Conservation (phyloP, 2,888 invertebrate genomes). For the Ophion ventricosus region DNA sequence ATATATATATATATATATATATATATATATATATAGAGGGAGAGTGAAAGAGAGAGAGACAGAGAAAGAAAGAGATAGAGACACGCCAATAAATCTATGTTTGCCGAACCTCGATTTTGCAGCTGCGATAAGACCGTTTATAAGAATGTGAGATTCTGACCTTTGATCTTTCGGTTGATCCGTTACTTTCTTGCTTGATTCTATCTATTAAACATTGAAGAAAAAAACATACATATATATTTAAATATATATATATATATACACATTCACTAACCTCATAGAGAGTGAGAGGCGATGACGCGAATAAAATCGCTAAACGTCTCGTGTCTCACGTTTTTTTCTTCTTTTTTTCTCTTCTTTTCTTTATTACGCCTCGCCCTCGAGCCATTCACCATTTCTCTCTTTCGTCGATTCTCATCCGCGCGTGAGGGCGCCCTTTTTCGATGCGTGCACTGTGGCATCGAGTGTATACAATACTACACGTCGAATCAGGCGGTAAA, state of each 20-base stretch:
- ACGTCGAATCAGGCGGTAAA: not conserved
- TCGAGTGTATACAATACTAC: not conserved
- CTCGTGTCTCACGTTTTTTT: slow-evolving; percentile 40
- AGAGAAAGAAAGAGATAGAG: too few relatives aligned
- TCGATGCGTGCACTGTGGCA: slow-evolving; percentile 20
- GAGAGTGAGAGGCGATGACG: slow-evolving; percentile 51
- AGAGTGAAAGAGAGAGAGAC: not conserved
- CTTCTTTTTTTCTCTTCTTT: not conserved
- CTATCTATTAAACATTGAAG: slow-evolving; percentile 22
- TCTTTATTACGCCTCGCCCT: not conserved
- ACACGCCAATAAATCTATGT: slow-evolving; percentile 56
- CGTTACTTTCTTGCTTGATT: slow-evolving; percentile 26
- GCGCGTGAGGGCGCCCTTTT: slow-evolving; percentile 33
- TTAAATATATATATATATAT: too few relatives aligned
- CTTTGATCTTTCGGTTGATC: slow-evolving; percentile 42
- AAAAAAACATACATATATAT: not conserved
- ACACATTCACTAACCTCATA: not conserved
- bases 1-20: slow-evolving; percentile 33
- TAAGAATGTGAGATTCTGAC: slow-evolving; percentile 49
- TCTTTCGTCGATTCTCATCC: slow-evolving; percentile 7
- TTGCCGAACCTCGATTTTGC: slow-evolving; percentile 57
- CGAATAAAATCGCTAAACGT: slow-evolving; percentile 58
- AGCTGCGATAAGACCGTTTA: slow-evolving; percentile 57
- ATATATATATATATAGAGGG: not conserved
- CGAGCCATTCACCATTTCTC: slow-evolving; percentile 19